phyloP scores from a whole-genome alignment of 2,113 vertebrate genomes.

The Candoia aspera region DNA sequence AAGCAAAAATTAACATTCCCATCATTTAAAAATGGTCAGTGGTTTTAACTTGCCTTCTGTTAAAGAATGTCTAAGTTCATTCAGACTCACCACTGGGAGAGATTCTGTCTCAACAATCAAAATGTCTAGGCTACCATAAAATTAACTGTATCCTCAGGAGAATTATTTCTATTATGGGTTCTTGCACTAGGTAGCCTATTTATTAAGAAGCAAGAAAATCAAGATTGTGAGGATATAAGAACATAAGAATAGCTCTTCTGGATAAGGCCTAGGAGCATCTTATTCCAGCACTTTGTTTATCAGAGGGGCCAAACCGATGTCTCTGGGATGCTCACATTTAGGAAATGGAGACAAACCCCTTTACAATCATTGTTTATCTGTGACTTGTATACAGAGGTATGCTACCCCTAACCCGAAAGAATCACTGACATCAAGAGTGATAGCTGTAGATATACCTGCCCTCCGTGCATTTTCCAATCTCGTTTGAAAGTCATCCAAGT shows the following conservation, averaged over 20 bases:
- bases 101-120: neutral
- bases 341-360: neutral
- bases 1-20: constrained; percentile 20
- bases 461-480: neutral
- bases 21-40: neutral
- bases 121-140: neutral
- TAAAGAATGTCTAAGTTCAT: neutral
- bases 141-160: neutral
- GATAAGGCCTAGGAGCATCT: neutral
- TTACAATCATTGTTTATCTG: neutral
- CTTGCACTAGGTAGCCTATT: neutral
- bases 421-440: neutral
- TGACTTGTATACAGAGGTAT: neutral
- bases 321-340: neutral
- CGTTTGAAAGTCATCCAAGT: neutral
- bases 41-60: constrained; percentile 1
- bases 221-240: constrained; percentile 33
- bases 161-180: neutral
- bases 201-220: constrained; percentile 21
- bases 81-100: neutral
- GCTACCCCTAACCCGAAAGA: neutral
- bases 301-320: neutral
- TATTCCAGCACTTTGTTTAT: neutral
- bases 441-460: neutral
- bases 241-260: neutral